These are phyloP conservation scores for Epizoanthus ramosus DNA, from an alignment of 92 coral and sea anemone genomes.

Conservation along the genomic window DNA sequence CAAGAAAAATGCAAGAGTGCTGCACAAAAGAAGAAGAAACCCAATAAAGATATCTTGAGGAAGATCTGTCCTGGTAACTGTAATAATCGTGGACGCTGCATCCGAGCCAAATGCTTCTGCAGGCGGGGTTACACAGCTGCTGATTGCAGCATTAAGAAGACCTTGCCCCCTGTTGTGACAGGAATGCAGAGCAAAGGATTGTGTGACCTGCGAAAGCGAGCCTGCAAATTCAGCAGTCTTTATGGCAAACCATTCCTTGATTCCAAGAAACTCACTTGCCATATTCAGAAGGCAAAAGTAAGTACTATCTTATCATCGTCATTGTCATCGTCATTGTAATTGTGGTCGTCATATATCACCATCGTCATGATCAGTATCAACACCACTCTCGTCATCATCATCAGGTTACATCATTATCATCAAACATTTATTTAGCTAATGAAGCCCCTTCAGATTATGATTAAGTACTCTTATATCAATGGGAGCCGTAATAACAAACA, in stretches of 20 bases:
- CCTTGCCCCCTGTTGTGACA: conserved; percentile 63
- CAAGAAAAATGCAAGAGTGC: conserved; percentile 74
- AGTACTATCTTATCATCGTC: not conserved
- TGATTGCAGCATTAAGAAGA: conserved; percentile 74
- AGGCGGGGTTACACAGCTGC: conserved; percentile 63
- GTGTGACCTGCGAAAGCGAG: conserved; percentile 72
- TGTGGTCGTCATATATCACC: too few species aligned
- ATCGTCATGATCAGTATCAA: too few species aligned
- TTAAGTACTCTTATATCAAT: too few species aligned
- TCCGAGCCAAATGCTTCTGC: conserved; percentile 69
- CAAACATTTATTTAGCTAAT: too few species aligned
- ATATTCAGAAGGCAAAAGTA: conserved; percentile 72
- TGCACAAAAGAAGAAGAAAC: conserved; percentile 62
- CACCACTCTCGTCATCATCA: too few species aligned
- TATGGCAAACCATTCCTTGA: conserved; percentile 80
- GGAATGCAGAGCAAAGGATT: conserved; percentile 81
- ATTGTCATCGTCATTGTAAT: too few species aligned
- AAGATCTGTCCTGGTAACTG: conserved; percentile 78
- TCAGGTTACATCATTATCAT: too few species aligned
- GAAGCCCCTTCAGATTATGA: too few species aligned
- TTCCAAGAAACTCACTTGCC: conserved; percentile 70
- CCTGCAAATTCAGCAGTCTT: conserved; percentile 71
- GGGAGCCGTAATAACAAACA: too few species aligned
- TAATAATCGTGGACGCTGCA: conserved; percentile 72
- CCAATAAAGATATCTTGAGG: conserved; percentile 51